Base-by-base conservation (phyloP, 2,888 invertebrate species). In the Caprella mutica region DNA sequence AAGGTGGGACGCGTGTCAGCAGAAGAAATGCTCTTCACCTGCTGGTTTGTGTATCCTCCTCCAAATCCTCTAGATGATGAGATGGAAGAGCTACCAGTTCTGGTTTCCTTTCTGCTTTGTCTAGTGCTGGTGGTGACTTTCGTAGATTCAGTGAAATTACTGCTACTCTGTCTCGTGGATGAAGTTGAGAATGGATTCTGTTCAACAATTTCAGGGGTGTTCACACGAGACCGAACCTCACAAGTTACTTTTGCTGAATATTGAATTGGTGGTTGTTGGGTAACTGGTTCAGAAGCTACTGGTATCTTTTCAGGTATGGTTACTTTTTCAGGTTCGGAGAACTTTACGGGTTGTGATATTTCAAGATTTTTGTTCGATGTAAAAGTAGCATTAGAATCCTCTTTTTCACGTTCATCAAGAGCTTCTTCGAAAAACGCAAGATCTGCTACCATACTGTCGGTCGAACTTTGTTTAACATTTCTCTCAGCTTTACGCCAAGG, bases 201-300 rank as follows among this genome's bases (percentile, higher is more conserved):
- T 23, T 51, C 51, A 21, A 44, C 33, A 9, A 52, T 33, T 19
- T 62, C 62, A 8, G 62, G 62, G 5, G 62, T 62, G 27, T 40
- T 59, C 14, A 62, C 62, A 19, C 62, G 27, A 14, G 62, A 62
- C 40, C 59, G 55, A 21, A 62, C 62, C 24, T 62, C 62, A 33
- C 62, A 62, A 33, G 52, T 55, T 27, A 62, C 62, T 35, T 62
- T 58, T 3, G 62, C 62, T 2, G 62, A 59, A 33, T 62, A 62
- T 27, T 62, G 62, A 6, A 59, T n/a, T n/a, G n/a, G 52, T 5
- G 62, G 62, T 39, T 59, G 62, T 39, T 62, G 62, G 27, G 56
- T 56, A 4, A 60, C 60, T 3, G 60, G 56, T 46, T 62, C 58
- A 5, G 62, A 53, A 1, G 62, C 56, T 9, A 59, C 56, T 4